phyloP scores from a whole-genome alignment of 1,140 invertebrate species.

The Papilio machaon region DNA sequence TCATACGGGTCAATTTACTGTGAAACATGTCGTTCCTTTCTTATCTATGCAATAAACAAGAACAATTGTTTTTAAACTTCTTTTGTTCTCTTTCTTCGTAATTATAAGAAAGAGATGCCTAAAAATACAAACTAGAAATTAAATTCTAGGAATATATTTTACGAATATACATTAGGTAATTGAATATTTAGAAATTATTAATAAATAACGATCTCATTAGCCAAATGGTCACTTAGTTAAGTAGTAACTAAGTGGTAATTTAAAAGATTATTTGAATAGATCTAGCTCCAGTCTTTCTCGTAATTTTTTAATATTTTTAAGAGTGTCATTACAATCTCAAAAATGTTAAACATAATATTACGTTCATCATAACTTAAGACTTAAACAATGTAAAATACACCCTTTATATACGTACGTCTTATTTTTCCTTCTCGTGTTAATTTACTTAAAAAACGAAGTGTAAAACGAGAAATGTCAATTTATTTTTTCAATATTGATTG shows the following conservation, averaged over 20 bases:
- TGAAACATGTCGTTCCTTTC: not conserved
- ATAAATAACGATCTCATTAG: not conserved
- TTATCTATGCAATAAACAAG: not conserved
- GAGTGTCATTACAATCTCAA: too few species aligned
- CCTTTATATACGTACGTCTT: too few species aligned
- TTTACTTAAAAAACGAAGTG: not conserved
- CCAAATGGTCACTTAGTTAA: not conserved
- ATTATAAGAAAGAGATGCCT: not conserved
- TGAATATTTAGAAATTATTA: not conserved
- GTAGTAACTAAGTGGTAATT: not conserved
- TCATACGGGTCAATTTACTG: not conserved
- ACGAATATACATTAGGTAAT: not conserved
- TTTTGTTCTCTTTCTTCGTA: not conserved
- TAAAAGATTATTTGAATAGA: not conserved
- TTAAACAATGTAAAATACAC: too few species aligned
- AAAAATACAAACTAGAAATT: not conserved
- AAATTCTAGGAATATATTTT: not conserved
- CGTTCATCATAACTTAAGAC: too few species aligned
- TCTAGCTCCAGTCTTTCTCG: not conserved
- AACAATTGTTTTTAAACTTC: not conserved
- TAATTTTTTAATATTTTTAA: not conserved
- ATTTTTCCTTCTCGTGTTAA: too few species aligned
- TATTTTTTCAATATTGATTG: not conserved
- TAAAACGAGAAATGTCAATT: not conserved
- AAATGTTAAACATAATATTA: too few species aligned